Evolutionary conservation across 1,140 invertebrate species (phyloP).

Genomic region (Cydia pomonella): DNA sequence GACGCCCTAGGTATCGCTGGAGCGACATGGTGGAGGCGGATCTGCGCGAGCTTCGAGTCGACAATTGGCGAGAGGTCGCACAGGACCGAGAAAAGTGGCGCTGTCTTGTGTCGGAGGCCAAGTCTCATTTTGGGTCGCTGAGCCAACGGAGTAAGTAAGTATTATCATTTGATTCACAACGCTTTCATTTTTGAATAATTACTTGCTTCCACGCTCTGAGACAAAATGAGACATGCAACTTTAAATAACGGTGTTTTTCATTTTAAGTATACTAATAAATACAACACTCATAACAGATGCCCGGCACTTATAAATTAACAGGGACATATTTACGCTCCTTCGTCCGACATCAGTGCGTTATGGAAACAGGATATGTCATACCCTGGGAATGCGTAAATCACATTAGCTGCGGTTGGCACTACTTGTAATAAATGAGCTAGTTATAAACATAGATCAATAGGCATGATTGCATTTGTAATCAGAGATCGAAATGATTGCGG

Average conservation of each 20-base stretch:
- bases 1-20: no score
- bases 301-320: constrained; percentile 21
- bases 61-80: no score
- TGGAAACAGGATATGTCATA: constrained; percentile 20
- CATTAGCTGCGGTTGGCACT: background rate
- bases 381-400: constrained; percentile 13
- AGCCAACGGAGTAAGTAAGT: no score
- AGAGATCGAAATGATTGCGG: background rate
- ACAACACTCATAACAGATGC: constrained; percentile 25
- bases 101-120: no score
- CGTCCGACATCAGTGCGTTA: background rate
- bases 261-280: constrained; percentile 14
- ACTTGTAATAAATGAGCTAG: background rate
- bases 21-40: no score
- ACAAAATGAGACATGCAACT: background rate
- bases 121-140: no score
- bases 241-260: constrained; percentile 1
- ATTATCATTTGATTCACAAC: background rate
- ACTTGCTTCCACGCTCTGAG: background rate
- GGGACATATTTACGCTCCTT: constrained; percentile 10
- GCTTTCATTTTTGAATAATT: background rate
- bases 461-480: background rate
- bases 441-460: background rate
- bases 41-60: no score
- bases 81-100: no score